Base-by-base conservation (phyloP, 37 sponge, comb jelly and placozoan species). In the Diacarnus erythraeanus region DNA sequence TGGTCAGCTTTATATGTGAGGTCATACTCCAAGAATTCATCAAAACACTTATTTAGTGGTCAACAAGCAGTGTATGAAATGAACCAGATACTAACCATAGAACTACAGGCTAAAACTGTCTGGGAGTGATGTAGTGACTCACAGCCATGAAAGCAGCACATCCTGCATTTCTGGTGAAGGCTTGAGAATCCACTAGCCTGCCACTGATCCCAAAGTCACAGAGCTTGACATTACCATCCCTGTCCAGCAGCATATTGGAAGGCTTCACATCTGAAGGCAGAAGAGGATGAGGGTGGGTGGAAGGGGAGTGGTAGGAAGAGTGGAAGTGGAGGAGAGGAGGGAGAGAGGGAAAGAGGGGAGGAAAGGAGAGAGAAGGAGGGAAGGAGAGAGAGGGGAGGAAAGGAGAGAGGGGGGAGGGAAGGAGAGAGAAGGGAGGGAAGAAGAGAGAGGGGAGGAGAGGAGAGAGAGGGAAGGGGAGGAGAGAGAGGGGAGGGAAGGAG, bases 151-250 rank as follows among this genome's bases (percentile, higher is more conserved):
- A 96, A 8, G 86, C 97, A 25, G 86, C 88, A 74, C 83, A 87
- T 30, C 97, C 97, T 29, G 93, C 94, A 31, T 77, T 91, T 69
- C 94, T 86, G 2, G 97, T 96, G 72, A 71, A 74, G 20, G 91
- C 97, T 44, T 88, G 84, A 21, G 94, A 93, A 70, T 96, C 91
- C 39, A 96, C 94, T 30, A 96, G 87, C 12, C 91, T 82, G 15
- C 91, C 94, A 80, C 94, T 94, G 69, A 96, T 96, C 2, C 97
- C 97, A 87, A 96, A 96, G 47, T 96, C 97, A 83, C 97, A 96
- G 66, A 96, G 60, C 69, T 96, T 96, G 21, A 96, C 85, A 22
- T 88, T 74, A 0, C 97, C 97, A 22, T 54, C 2, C 1, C 65
- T 39, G 57, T 90, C 89, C 61, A 96, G 69, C 29, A 96, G 81